A percentile compares a stretch with the other conserved stretches of the same genome.
These are phyloP conservation scores for Tetragnatha versicolor DNA, from an alignment of 1,140 invertebrate genomes.

Conservation along the genomic window DNA sequence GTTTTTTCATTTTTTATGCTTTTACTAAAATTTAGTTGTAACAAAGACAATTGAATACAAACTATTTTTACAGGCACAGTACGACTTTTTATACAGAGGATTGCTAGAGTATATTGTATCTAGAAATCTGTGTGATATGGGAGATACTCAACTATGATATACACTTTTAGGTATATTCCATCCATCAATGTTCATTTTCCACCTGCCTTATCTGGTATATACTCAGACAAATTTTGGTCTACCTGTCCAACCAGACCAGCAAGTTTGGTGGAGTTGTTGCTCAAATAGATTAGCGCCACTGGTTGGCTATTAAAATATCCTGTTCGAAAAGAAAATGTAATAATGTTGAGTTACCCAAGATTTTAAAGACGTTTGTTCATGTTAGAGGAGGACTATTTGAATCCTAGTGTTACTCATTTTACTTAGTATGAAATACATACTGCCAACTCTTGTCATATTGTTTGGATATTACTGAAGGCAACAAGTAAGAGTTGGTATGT, in stretches of 20 bases:
- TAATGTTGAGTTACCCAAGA: not conserved
- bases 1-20: too few relatives aligned
- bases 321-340: constrained; percentile 3
- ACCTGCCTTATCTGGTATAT: constrained; percentile 45
- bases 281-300: constrained; percentile 51
- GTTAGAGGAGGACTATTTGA: not conserved
- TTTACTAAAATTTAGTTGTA: too few relatives aligned
- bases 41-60: not conserved
- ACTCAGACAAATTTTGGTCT: constrained; percentile 33
- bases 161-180: constrained; percentile 22
- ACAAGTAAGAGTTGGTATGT: not conserved
- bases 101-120: constrained; percentile 86
- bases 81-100: constrained; percentile 89
- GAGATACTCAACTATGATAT: constrained; percentile 60
- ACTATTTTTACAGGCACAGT: constrained; percentile 76
- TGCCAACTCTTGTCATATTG: not conserved
- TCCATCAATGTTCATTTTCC: constrained; percentile 49
- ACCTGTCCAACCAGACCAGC: constrained; percentile 49
- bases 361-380: not conserved
- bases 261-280: constrained; percentile 46
- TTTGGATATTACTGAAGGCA: constrained; percentile 9
- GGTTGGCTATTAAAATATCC: constrained; percentile 9
- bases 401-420: not conserved
- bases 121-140: constrained; percentile 59
- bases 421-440: not conserved